Evolutionary conservation across 1,140 invertebrate species (phyloP), one percentile per base, ranked within the genome.

Genomic region (Leguminivora glycinivorella): DNA sequence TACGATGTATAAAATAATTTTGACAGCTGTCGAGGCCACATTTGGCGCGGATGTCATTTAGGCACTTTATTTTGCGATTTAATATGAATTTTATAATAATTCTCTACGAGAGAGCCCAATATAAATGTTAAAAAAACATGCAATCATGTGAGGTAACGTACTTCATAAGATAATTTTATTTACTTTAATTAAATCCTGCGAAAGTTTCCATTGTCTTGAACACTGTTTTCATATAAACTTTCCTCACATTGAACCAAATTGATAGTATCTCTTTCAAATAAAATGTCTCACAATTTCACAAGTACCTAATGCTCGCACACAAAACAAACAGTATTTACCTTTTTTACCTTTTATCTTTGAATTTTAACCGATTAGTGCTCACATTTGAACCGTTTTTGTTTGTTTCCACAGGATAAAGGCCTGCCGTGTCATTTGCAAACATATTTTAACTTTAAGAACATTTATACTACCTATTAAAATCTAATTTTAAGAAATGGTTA

Each of bases 401-500:
- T 38, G 10, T 38, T 38, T 38, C 2, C 31, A 47, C 2, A 38
- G 6, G 6, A 7, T 6, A 47, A n/a, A 47, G 17, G 34, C n/a
- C 43, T 17, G 43, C 43, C 43, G 0, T 6, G 43, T 5, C 0
- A 47, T 47, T 38, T 38, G 10, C 34, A 38, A n/a, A 14, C 1
- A 52, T 52, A 52, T 22, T 22, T 5, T 9, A 22, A 52, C 47
- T 22, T 22, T 52, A 7, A 22, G 7, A 52, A 52, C 47, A 52
- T 52, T 10, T 22, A 7, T 52, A 22, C 17, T 52, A 52, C 19
- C 19, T 1, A 9, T 22, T 22, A 22, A 52, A 9, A 9, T 22
- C 47, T 47, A 47, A 22, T 52, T 52, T 52, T 52, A 52, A 52
- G 47, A n/a, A 58, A 63, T 31, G 29, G 58, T 63, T 63, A 63